Conservation (phyloP, 2,797 vertebrate species). For the Acanthurus tractus region DNA sequence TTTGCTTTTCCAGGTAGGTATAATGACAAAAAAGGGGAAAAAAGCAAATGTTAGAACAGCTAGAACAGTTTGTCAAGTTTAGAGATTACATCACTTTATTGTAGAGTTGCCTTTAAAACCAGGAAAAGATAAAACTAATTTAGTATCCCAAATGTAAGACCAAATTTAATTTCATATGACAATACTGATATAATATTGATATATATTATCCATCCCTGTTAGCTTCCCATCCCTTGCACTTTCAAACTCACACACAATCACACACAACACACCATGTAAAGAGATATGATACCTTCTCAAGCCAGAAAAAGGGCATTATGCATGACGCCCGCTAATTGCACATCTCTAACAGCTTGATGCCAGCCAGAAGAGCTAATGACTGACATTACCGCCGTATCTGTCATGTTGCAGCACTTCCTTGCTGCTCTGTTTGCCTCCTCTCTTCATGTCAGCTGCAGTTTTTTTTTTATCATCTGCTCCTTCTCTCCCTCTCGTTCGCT, state of each 20-base stretch:
- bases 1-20: too few species aligned
- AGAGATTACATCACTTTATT: too few species aligned
- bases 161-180: too few species aligned
- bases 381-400: constrained; percentile 61
- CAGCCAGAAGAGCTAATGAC: constrained; percentile 53
- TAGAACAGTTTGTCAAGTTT: too few species aligned
- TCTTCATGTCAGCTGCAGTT: constrained; percentile 63
- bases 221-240: constrained; percentile 3
- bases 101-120: too few species aligned
- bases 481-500: constrained; percentile 7
- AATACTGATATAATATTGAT: too few species aligned
- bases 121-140: too few species aligned
- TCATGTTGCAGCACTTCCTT: constrained; percentile 70
- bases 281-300: constrained; percentile 41
- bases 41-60: too few species aligned
- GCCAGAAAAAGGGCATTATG: constrained; percentile 19
- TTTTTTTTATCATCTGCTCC: constrained; percentile 67
- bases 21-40: too few species aligned
- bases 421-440: constrained; percentile 59
- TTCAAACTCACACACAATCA: neutral
- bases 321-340: constrained; percentile 38
- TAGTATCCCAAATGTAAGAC: too few species aligned
- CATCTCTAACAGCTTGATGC: constrained; percentile 27
- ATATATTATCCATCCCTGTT: neutral
- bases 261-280: constrained; percentile 23